Evolutionary conservation across 23 tunicate species (phyloP), one percentile per base, ranked within the genome.

Genomic region (Ciona savignyi): DNA sequence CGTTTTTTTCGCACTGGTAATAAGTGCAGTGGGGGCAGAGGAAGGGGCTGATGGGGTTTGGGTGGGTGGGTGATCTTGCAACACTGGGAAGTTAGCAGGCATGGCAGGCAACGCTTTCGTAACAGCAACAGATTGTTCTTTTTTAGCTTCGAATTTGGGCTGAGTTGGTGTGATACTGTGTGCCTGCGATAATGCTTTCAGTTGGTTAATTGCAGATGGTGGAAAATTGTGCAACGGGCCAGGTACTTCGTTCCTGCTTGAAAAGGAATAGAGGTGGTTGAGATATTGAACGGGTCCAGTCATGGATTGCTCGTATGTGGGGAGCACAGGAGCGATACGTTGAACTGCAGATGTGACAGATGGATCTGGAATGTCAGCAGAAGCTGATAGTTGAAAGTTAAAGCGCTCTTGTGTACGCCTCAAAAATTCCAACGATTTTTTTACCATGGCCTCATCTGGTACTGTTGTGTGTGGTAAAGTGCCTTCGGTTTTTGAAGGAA

Each of bases 391-490:
- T 42, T 42, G 56, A 6, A 9, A 6, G 56, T 42, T 42, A 28
- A 61, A 23, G 2, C 34, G 74, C 33, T 78, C 34, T 27, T 78
- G 82, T 0, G 82, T 64, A 9, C 20, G 22, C 0, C 82, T 72
- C 29, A 78, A 51, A 51, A 78, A 56, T 48, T 78, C 74, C 26
- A 78, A 34, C 25, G 82, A 78, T 56, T 78, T 48, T 35, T 68
- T 71, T 2, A 78, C 74, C 27, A 48, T 60, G 28, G 66, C 82
- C 4, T 27, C 65, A 51, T 78, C 80, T 23, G 71, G 68, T 33
- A 29, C n/a, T n/a, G n/a, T n/a, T n/a, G n/a, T n/a, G n/a, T n/a
- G n/a, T n/a, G n/a, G n/a, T n/a, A n/a, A n/a, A n/a, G n/a, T n/a
- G n/a, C n/a, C n/a, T n/a, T n/a, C n/a, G n/a, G n/a, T n/a, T n/a